phyloP scores from a whole-genome alignment of 2,797 vertebrate species.

The Ctenopoma kingsleyae region DNA sequence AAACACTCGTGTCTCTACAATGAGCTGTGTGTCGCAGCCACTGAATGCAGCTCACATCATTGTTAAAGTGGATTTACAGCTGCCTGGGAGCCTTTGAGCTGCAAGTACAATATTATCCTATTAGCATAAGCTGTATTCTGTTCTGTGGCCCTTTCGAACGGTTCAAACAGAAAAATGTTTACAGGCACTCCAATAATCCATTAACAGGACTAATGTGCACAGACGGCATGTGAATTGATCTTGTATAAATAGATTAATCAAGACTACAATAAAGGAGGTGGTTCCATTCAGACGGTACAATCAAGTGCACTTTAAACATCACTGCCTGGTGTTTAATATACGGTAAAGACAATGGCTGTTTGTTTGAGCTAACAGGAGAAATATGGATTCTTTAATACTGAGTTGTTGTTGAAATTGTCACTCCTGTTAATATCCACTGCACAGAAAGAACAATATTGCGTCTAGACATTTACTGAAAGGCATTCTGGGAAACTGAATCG shows the following conservation, averaged over 20 bases:
- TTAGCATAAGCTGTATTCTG: conserved; percentile 69
- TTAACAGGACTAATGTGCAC: conserved; percentile 68
- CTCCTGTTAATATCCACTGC: background rate
- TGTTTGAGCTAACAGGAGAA: background rate
- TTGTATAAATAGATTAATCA: conserved; percentile 53
- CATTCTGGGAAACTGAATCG: conserved; percentile 27
- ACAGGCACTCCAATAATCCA: conserved; percentile 66
- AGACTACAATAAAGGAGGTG: conserved; percentile 24
- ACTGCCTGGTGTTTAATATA: background rate
- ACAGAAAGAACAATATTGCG: background rate
- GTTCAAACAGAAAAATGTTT: conserved; percentile 64
- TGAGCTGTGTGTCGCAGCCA: conserved; percentile 15
- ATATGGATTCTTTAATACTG: background rate
- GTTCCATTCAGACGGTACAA: conserved; percentile 25
- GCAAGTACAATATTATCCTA: conserved; percentile 62
- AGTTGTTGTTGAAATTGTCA: background rate
- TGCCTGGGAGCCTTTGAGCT: conserved; percentile 65
- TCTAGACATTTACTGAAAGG: conserved; percentile 19
- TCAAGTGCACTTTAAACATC: background rate
- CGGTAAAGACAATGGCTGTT: no score
- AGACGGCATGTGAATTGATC: conserved; percentile 43
- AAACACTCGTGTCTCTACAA: background rate
- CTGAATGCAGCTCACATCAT: conserved; percentile 31
- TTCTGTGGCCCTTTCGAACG: conserved; percentile 49
- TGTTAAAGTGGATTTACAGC: conserved; percentile 71